Base-by-base conservation (phyloP, 2,888 invertebrate species). In the Gonocerus acuteangulatus region DNA sequence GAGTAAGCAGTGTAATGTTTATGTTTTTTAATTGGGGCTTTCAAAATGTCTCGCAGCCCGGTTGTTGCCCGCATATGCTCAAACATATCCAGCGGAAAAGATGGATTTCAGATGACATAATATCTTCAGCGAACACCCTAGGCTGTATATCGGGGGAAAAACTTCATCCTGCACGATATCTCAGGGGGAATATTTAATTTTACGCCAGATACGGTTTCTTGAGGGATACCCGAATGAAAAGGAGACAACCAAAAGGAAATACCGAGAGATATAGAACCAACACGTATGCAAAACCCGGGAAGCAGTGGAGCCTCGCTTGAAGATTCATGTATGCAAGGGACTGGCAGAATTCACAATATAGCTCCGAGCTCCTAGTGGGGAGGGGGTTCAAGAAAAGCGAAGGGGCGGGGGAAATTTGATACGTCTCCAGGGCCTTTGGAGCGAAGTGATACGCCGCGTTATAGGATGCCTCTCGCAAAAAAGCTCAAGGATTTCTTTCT, bases 271-370 rank as follows among this genome's bases (percentile, higher is more conserved):
- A 23, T 19, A 56, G 44, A 42, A 18, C 39, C 16, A 27, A 54
- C 54, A 54, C 54, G 54, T 54, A 54, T 54, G 54, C 54, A 54
- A 54, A 54, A 18, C 18, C 44, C 6, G 18, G 6, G 48, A 48
- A 48, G 32, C 21, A n/a, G 32, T 19, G 19, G 21, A 36, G 44
- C n/a, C 36, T 39, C 44, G 54, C 44, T 54, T 54, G 54, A 47
- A 45, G 47, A 57, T 57, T 57, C 57, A 57, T 57, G 57, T 45
- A 57, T 57, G 42, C 57, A 45, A 27, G 49, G 47, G 45, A 57
- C 19, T 57, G 44, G 57, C 47, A 45, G 57, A 57, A 57, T 47
- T 57, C 57, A 57, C 57, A 57, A 57, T 57, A 57, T 57, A 45
- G 16, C 22, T 19, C 48, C 13, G 4, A 42, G 44, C 6, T n/a